Conservation (phyloP, 92 coral and sea anemone genomes). For the Montipora capitata region DNA sequence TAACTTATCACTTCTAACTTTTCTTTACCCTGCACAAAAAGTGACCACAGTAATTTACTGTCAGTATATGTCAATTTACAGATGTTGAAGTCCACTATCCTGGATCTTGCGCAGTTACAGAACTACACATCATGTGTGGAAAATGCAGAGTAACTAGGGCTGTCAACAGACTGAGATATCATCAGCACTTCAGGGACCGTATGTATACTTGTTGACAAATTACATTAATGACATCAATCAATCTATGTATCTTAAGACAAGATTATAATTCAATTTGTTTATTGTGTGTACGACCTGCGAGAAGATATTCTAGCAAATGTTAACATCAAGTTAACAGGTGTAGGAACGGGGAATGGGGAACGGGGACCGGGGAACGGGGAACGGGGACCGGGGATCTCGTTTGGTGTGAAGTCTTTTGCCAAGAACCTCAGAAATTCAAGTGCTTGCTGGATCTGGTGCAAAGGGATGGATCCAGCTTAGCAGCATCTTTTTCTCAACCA, state of each 20-base stretch:
- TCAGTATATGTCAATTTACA: not conserved
- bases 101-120: constrained; percentile 31
- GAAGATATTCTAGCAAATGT: constrained; percentile 13
- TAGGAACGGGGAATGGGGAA: not conserved
- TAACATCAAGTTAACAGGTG: not conserved
- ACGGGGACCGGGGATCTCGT: not conserved
- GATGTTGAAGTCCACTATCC: constrained; percentile 36
- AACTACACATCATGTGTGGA: constrained; percentile 35
- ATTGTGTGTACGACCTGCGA: not conserved
- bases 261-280: constrained; percentile 1
- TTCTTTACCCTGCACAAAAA: not conserved
- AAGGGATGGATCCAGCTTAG: constrained; percentile 17
- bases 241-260: not conserved
- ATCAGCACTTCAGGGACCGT: not conserved
- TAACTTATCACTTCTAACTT: not conserved
- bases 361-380: not conserved
- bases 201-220: constrained; percentile 20
- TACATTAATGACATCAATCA: not conserved
- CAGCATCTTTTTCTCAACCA: constrained; percentile 28
- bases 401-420: too few species aligned
- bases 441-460: not conserved
- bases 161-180: not conserved
- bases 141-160: constrained; percentile 22
- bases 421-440: too few species aligned
- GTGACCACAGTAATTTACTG: constrained; percentile 11